These are phyloP conservation scores for Acrobasis repandana DNA, from an alignment of 2,888 invertebrate species.

Conservation along the genomic window DNA sequence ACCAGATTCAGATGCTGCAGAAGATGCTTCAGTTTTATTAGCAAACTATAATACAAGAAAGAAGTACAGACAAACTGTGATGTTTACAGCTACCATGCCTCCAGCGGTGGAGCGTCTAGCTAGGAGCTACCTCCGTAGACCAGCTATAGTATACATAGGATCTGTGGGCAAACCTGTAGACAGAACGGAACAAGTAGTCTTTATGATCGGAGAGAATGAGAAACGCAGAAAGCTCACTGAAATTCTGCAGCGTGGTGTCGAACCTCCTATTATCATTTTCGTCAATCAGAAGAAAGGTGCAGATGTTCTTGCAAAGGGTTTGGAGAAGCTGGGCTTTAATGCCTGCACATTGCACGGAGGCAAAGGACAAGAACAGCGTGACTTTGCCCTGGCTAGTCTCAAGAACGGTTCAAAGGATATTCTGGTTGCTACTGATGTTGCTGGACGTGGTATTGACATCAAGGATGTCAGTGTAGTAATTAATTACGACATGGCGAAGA, in stretches of 20 bases:
- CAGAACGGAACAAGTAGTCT: conserved; percentile 98
- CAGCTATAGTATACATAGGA: conserved; percentile 98
- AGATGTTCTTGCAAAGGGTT: conserved; percentile 97
- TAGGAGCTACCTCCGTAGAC: conserved; percentile 95
- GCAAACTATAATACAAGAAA: conserved; percentile 97
- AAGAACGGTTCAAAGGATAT: conserved; percentile 99
- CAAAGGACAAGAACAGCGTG: conserved; percentile 99
- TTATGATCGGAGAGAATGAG: conserved; percentile 96
- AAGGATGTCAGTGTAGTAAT: conserved; percentile 99
- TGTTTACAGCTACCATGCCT: conserved; percentile 99
- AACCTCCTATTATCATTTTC: conserved; percentile 99
- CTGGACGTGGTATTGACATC: conserved; percentile 99
- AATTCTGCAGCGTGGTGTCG: conserved; percentile 93
- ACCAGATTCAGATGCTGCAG: conserved; percentile 99
- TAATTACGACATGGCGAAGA: conserved; percentile 99
- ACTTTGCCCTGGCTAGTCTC: conserved; percentile 97
- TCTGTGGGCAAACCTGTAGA: conserved; percentile 98
- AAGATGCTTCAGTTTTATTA: conserved; percentile 94
- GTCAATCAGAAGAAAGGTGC: conserved; percentile 99
- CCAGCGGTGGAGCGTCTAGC: conserved; percentile 98
- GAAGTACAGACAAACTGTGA: conserved; percentile 99
- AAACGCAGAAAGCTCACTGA: conserved; percentile 98
- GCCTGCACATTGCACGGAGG: conserved; percentile 99
- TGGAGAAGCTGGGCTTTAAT: conserved; percentile 98
- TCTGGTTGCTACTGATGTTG: conserved; percentile 99